Evolutionary conservation across 1,140 invertebrate genomes (phyloP).

Genomic region (Danaus plexippus): DNA sequence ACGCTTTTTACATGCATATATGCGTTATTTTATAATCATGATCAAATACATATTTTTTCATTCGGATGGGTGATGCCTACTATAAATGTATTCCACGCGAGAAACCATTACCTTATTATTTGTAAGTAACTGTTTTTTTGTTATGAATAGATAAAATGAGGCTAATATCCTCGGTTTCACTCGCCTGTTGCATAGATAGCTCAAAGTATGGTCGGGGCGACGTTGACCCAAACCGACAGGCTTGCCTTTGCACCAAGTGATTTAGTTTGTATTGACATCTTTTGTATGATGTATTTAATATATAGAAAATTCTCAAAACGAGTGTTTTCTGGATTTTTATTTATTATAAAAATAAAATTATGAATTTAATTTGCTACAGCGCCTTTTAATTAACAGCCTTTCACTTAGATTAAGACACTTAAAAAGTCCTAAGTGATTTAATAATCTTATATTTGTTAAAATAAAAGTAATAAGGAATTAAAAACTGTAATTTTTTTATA

Average conservation of each 20-base stretch:
- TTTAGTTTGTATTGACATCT: conserved; percentile 71
- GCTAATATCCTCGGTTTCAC: conserved; percentile 58
- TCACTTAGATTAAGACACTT: too few species aligned
- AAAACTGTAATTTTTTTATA: too few species aligned
- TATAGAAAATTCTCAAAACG: conserved; percentile 64
- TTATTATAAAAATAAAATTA: conserved; percentile 72
- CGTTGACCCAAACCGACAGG: conserved; percentile 52
- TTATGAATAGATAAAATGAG: conserved; percentile 54
- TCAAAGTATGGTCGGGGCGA: conserved; percentile 32
- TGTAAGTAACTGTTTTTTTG: conserved; percentile 54
- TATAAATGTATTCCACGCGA: conserved; percentile 56
- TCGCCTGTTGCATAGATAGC: conserved; percentile 54
- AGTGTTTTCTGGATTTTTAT: conserved; percentile 70
- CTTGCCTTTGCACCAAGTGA: conserved; percentile 72
- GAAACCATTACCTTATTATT: conserved; percentile 50
- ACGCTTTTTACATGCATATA: conserved; percentile 68
- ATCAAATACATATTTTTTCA: conserved; percentile 62
- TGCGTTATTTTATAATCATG: conserved; percentile 67
- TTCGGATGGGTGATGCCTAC: conserved; percentile 47
- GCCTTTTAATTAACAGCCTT: conserved; percentile 42
- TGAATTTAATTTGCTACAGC: conserved; percentile 69
- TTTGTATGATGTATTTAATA: conserved; percentile 72
- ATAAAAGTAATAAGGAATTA: too few species aligned
- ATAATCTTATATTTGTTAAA: too few species aligned
- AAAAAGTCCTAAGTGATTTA: too few species aligned